Conservation (phyloP, 1,140 invertebrate genomes). For the Brachionus plicatilis region DNA sequence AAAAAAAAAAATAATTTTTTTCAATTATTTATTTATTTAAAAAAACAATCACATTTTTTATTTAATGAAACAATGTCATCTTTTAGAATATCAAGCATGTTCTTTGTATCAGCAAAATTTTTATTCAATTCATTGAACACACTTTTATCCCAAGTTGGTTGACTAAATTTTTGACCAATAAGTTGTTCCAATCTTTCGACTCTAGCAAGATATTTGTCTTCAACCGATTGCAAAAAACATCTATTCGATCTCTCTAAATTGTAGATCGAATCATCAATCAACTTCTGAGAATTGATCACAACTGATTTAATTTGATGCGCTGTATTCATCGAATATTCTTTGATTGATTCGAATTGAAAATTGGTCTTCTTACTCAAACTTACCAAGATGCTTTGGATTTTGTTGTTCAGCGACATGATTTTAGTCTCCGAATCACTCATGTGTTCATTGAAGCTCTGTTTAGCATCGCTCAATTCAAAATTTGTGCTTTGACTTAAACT, state of each 20-base stretch:
- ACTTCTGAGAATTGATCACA: conserved; percentile 18
- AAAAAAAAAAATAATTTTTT: too few species aligned
- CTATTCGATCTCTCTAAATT: conserved; percentile 2
- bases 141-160: neutral
- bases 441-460: neutral
- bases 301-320: conserved; percentile 1
- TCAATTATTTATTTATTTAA: neutral
- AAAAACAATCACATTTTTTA: neutral
- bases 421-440: neutral
- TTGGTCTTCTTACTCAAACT: conserved; percentile 30
- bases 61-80: neutral
- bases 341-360: conserved; percentile 38
- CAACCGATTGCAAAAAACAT: neutral
- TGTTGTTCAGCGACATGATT: neutral
- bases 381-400: conserved; percentile 1
- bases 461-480: neutral
- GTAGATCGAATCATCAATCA: conserved; percentile 35
- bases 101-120: neutral
- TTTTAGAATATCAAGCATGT: neutral
- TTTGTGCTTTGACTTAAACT: neutral
- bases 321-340: conserved; percentile 29
- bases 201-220: conserved; percentile 1
- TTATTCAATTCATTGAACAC: neutral
- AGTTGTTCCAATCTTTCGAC: neutral
- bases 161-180: neutral